Conservation (phyloP, 2,113 vertebrate genomes). For the Oophaga pumilio region DNA sequence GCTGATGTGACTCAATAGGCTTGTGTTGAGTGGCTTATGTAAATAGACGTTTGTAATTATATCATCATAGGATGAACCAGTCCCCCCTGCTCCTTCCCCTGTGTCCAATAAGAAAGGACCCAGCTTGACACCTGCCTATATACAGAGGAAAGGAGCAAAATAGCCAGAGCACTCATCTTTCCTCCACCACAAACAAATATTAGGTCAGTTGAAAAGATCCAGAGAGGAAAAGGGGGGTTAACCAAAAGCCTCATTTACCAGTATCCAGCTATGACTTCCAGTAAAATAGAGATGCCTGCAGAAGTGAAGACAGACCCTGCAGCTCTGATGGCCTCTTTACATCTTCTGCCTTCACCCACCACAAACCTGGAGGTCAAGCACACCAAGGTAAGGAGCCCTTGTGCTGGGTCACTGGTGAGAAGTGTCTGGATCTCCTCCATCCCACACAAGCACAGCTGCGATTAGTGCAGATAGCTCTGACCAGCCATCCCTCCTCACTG, state of each 20-base stretch:
- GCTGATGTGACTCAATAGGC: conserved; percentile 56
- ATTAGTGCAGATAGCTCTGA: background rate
- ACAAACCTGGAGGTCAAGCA: conserved; percentile 96
- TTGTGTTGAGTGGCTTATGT: conserved; percentile 72
- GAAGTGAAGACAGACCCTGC: conserved; percentile 93
- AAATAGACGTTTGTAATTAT: conserved; percentile 80
- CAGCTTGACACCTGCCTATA: conserved; percentile 96
- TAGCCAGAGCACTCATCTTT: conserved; percentile 72
- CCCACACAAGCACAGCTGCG: conserved; percentile 9
- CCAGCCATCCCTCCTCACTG: background rate
- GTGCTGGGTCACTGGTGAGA: background rate
- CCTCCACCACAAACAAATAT: conserved; percentile 61
- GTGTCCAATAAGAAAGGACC: conserved; percentile 89
- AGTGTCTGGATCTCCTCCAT: conserved; percentile 14
- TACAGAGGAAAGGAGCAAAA: conserved; percentile 81
- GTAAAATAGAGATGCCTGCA: conserved; percentile 90
- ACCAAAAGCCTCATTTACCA: conserved; percentile 34
- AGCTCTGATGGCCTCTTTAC: conserved; percentile 93
- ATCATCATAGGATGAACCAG: conserved; percentile 77
- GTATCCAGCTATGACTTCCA: conserved; percentile 87
- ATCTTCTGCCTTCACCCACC: conserved; percentile 91
- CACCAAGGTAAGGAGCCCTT: conserved; percentile 84
- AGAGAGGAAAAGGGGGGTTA: conserved; percentile 57
- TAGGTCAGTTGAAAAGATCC: conserved; percentile 64
- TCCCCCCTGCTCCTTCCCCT: conserved; percentile 78